Evolutionary conservation across 2,113 vertebrate genomes (phyloP), one percentile per base, ranked within the genome.

Genomic region (Blennius ocellaris): DNA sequence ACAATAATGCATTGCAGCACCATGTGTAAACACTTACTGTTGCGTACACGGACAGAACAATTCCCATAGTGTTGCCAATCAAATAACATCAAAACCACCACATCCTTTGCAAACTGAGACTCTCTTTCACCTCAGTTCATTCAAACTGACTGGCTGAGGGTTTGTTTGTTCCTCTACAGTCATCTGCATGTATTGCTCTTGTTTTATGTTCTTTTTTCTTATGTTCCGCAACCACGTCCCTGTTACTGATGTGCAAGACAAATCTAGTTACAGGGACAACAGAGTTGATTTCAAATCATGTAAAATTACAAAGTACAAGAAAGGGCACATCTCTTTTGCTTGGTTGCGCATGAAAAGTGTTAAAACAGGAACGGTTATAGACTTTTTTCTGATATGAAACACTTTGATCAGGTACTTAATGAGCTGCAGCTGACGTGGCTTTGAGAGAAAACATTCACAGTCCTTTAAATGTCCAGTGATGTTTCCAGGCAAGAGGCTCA

Each of bases 401-500:
- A 63, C 86, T 90, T 87, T 89, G 84, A 87, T 92, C 77, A 67
- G 69, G 54, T 66, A 37, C 55, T 80, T 87, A 88, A 86, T 88
- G 81, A 91, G 87, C 76, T 61, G 68, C 48, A 49, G 67, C 60
- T 80, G 81, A 78, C 73, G 50, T 9, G 21, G 77, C 76, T 81
- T 83, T 83, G 79, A 87, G 68, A 73, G 65, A 65, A 78, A 65
- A 83, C 50, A 30, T 56, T 82, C 63, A 57, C 51, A 57, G 81
- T 80, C 52, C 54, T 78, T 81, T 47, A 82, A 59, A 68, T 67
- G 78, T 85, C 78, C 57, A 14, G 50, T 55, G 57, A 69, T 78
- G 76, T 88, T 81, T 81, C 44, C 47, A 40, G 39, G 51, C 48
- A 60, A 56, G 37, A 78, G 6, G 36, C 57, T 69, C 58, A n/a